Evolutionary conservation across 2,113 vertebrate genomes (phyloP).

Genomic region (Brachypteracias leptosomus): DNA sequence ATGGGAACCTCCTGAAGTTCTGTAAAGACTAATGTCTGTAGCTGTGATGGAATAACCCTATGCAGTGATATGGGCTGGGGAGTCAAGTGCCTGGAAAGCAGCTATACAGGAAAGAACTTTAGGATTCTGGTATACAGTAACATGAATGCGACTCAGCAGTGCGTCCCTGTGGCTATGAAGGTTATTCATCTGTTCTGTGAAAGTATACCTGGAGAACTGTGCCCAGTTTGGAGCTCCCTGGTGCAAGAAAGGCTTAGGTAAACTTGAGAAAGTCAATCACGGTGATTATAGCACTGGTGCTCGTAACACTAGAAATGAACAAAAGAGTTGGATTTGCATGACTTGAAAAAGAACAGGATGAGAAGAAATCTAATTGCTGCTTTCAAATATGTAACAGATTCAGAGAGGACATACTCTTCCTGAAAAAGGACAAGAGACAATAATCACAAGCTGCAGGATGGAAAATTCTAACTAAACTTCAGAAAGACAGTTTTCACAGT

Average conservation of each 20-base stretch:
- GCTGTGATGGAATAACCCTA: background rate
- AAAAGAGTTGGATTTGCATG: background rate
- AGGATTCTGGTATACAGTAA: background rate
- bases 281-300: background rate
- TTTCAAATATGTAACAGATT: background rate
- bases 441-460: background rate
- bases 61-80: background rate
- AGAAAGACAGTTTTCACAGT: background rate
- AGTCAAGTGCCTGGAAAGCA: background rate
- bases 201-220: background rate
- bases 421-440: background rate
- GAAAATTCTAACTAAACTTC: background rate
- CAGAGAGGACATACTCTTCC: background rate
- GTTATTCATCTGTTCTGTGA: background rate
- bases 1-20: background rate
- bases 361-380: background rate
- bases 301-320: accelerated
- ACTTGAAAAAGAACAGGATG: background rate
- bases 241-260: background rate
- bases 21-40: background rate
- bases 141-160: background rate
- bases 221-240: background rate
- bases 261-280: background rate
- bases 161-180: background rate
- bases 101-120: background rate